Evolutionary conservation across 2,113 vertebrate genomes (phyloP).

Genomic region (Apistogramma diplotaenia): DNA sequence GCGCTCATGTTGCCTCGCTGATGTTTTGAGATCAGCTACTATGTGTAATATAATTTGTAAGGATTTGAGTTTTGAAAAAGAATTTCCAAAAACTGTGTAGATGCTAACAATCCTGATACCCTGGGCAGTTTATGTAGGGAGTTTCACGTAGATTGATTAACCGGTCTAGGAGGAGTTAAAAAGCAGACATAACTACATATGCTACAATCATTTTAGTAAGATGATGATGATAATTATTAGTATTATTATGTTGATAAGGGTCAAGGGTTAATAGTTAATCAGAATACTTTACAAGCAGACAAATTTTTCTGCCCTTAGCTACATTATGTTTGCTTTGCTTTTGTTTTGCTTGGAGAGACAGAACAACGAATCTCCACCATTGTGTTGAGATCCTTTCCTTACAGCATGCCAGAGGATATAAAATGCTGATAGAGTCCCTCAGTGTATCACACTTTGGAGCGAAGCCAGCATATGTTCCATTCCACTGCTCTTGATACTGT

Average conservation of each 20-base stretch:
- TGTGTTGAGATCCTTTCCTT: constrained; percentile 21
- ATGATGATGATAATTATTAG: background rate
- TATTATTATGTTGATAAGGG: background rate
- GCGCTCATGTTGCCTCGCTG: background rate
- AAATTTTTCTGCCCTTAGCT: background rate
- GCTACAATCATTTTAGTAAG: background rate
- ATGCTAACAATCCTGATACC: background rate
- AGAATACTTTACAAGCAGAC: background rate
- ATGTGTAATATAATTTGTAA: background rate
- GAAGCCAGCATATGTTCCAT: constrained; percentile 51
- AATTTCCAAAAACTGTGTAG: no score
- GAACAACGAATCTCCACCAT: background rate
- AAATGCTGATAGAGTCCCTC: constrained; percentile 47
- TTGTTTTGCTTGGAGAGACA: constrained; percentile 19
- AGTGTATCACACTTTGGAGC: constrained; percentile 46
- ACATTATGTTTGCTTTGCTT: background rate
- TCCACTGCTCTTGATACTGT: constrained; percentile 62
- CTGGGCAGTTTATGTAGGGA: background rate
- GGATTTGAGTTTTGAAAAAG: background rate
- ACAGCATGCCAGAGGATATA: constrained; percentile 31
- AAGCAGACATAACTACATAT: background rate
- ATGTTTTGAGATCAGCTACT: background rate
- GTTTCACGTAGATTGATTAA: background rate
- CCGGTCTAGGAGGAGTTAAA: background rate
- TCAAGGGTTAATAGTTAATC: background rate